These are phyloP conservation scores for Aulostomus chinensis DNA, from an alignment of 2,797 vertebrate species.

Conservation along the genomic window DNA sequence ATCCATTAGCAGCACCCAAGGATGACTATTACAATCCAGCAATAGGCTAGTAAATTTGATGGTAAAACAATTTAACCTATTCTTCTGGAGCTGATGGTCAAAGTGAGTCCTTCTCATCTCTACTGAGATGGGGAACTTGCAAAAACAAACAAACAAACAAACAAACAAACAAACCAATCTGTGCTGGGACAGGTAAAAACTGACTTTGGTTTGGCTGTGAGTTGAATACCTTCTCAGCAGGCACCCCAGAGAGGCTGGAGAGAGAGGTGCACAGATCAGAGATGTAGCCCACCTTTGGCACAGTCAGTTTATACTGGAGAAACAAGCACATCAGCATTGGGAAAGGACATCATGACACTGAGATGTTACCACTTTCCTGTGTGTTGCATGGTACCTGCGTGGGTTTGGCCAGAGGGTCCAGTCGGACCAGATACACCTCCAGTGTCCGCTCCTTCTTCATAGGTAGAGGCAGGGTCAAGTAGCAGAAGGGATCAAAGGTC, in stretches of 20 bases:
- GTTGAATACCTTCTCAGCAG: conserved; percentile 98
- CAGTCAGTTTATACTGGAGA: conserved; percentile 94
- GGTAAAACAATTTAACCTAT: no score
- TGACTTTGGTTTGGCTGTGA: no score
- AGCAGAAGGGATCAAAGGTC: conserved; percentile 99
- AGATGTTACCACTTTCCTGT: background rate
- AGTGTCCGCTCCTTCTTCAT: conserved; percentile 97
- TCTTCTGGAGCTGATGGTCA: no score
- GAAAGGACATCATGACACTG: background rate
- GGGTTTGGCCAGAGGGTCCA: conserved; percentile 92
- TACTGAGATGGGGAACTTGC: no score
- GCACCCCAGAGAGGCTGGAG: conserved; percentile 85
- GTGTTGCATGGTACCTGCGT: conserved; percentile 83
- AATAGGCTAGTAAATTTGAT: no score
- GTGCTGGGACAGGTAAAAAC: no score
- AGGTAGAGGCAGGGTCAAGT: conserved; percentile 96
- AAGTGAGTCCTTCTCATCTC: no score
- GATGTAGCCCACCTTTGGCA: conserved; percentile 98
- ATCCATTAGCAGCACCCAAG: no score
- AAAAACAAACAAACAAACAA: no score
- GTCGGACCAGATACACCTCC: conserved; percentile 94
- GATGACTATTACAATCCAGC: no score
- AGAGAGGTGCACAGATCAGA: conserved; percentile 94
- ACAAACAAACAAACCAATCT: no score
- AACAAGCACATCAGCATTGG: background rate